Conservation (phyloP, 2,113 vertebrate species). For the Vulpes lagopus region DNA sequence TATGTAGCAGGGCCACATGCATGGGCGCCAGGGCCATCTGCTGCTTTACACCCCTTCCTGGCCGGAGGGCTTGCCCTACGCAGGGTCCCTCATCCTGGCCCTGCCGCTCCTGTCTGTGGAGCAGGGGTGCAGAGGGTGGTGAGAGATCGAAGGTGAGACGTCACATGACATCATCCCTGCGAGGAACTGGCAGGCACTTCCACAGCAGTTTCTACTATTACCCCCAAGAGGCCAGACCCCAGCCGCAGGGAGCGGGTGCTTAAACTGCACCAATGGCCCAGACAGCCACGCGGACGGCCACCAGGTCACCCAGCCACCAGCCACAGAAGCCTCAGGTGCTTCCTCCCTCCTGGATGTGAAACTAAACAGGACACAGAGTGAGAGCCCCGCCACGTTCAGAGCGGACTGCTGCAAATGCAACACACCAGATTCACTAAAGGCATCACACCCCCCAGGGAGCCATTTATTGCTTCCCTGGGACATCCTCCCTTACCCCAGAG, state of each 20-base stretch:
- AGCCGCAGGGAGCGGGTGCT: rapidly evolving
- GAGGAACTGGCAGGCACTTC: rapidly evolving
- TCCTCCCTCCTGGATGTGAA: rapidly evolving
- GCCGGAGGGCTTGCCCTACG: not conserved
- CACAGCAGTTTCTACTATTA: not conserved
- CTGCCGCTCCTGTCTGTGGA: not conserved
- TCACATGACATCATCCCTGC: rapidly evolving
- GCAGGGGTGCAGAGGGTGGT: no score
- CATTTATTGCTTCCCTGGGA: rapidly evolving
- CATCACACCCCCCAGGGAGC: rapidly evolving
- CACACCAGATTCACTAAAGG: rapidly evolving
- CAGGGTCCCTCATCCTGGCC: not conserved
- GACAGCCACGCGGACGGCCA: rapidly evolving
- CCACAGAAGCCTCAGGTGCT: not conserved
- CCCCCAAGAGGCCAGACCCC: not conserved
- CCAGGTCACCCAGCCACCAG: no score
- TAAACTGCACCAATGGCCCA: rapidly evolving
- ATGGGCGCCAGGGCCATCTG: rapidly evolving
- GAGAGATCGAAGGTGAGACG: rapidly evolving
- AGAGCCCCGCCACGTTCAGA: rapidly evolving
- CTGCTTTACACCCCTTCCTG: not conserved
- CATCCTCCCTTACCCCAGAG: rapidly evolving
- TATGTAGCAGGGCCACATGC: rapidly evolving
- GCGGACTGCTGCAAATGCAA: rapidly evolving
- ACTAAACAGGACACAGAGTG: rapidly evolving